Evolutionary conservation across 2,888 invertebrate genomes (phyloP).

Genomic region (Monochamus alternatus): DNA sequence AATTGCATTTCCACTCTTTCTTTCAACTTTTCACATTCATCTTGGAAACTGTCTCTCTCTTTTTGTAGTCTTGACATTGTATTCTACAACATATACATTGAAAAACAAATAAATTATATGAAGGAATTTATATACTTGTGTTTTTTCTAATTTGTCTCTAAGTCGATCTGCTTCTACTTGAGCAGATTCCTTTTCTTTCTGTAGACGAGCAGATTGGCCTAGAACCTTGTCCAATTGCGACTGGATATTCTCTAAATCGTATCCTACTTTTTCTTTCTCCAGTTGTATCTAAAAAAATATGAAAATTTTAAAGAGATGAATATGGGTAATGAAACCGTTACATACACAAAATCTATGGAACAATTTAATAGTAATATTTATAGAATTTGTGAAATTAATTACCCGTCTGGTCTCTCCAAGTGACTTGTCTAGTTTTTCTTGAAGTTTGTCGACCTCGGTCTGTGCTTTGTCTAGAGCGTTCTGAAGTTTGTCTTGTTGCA

Average conservation of each 20-base stretch:
- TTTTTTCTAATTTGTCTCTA: constrained; percentile 91
- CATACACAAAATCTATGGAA: too few relatives aligned
- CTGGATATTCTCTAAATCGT: constrained; percentile 92
- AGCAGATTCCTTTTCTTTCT: constrained; percentile 91
- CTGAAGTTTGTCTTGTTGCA: constrained; percentile 93
- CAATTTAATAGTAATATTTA: neutral
- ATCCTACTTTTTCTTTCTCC: constrained; percentile 92
- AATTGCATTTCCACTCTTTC: constrained; percentile 88
- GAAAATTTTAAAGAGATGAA: neutral
- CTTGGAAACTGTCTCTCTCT: constrained; percentile 87
- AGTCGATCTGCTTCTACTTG: constrained; percentile 89
- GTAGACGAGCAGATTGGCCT: constrained; percentile 88
- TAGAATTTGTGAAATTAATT: constrained; percentile 62
- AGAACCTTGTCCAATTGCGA: constrained; percentile 93
- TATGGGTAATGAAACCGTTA: too few relatives aligned
- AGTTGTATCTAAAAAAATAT: constrained; percentile 79
- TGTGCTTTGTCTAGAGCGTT: constrained; percentile 91
- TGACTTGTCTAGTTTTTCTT: constrained; percentile 89
- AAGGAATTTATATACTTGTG: constrained; percentile 77
- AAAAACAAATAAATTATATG: constrained; percentile 1
- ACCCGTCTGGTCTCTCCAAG: constrained; percentile 88
- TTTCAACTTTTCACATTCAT: constrained; percentile 86
- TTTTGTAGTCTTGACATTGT: constrained; percentile 87
- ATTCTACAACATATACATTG: constrained; percentile 71
- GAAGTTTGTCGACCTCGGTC: constrained; percentile 91